These are phyloP conservation scores for Origma solitaria DNA, from an alignment of 2,113 vertebrate species.

Conservation along the genomic window DNA sequence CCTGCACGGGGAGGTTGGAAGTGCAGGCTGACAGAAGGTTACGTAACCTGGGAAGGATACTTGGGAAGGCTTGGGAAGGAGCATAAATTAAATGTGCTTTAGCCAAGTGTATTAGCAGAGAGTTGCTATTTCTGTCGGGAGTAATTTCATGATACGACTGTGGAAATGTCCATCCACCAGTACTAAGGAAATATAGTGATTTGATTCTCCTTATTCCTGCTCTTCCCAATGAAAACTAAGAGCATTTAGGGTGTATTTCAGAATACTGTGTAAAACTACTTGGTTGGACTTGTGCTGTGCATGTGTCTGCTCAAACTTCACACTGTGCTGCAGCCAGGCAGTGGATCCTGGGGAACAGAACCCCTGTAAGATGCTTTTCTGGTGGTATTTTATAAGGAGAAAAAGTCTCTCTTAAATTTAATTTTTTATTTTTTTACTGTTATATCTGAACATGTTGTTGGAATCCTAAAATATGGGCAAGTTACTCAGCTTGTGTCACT, in stretches of 20 bases:
- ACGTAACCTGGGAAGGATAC: background rate
- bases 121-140: background rate
- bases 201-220: background rate
- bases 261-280: background rate
- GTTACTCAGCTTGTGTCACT: background rate
- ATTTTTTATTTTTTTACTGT: background rate
- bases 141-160: background rate
- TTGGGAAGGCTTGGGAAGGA: background rate
- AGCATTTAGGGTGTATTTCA: background rate
- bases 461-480: background rate
- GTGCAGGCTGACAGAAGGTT: background rate
- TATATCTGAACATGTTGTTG: background rate
- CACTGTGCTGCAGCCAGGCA: background rate
- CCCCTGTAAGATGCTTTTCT: background rate
- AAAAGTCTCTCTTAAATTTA: background rate
- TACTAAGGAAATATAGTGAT: background rate
- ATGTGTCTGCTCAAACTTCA: background rate
- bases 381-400: background rate
- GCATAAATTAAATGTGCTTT: background rate
- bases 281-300: background rate
- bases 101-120: background rate
- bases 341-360: background rate
- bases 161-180: background rate
- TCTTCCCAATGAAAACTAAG: background rate
- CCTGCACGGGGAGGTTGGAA: conserved; percentile 2